Evolutionary conservation across 1,140 invertebrate species (phyloP).

Genomic region (Eufriesea mexicana): DNA sequence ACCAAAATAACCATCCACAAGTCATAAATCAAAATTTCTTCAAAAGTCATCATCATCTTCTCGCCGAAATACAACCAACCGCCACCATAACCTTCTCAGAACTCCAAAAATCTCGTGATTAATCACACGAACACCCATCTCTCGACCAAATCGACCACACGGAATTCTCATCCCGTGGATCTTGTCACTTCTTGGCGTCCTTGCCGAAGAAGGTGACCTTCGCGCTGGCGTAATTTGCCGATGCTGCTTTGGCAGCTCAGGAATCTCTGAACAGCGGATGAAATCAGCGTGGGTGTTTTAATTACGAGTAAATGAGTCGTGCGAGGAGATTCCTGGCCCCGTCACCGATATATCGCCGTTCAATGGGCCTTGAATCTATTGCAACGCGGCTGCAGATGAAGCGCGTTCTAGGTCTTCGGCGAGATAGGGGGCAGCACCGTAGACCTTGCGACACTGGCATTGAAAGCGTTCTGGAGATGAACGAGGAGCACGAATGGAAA

Average conservation of each 20-base stretch:
- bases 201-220: conserved; percentile 44
- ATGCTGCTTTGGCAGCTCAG: conserved; percentile 25
- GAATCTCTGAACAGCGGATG: conserved; percentile 55
- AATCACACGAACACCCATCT: neutral
- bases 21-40: too few relatives aligned
- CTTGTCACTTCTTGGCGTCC: neutral
- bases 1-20: too few relatives aligned
- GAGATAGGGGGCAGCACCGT: too few relatives aligned
- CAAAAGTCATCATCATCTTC: too few relatives aligned
- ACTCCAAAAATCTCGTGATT: neutral
- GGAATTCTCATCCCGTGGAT: conserved; percentile 1
- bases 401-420: conserved; percentile 22
- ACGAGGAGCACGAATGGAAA: neutral
- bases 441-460: conserved; percentile 15
- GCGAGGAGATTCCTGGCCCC: conserved; percentile 48
- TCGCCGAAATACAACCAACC: too few relatives aligned
- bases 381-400: conserved; percentile 2
- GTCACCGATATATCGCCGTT: conserved; percentile 43
- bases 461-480: neutral
- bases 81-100: too few relatives aligned
- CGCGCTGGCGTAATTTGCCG: conserved; percentile 41
- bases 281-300: conserved; percentile 71
- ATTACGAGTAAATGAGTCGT: conserved; percentile 61
- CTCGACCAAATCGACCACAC: neutral
- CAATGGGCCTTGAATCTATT: conserved; percentile 46